phyloP scores from a whole-genome alignment of 2,888 invertebrate species.

The Odontomyia ornata region DNA sequence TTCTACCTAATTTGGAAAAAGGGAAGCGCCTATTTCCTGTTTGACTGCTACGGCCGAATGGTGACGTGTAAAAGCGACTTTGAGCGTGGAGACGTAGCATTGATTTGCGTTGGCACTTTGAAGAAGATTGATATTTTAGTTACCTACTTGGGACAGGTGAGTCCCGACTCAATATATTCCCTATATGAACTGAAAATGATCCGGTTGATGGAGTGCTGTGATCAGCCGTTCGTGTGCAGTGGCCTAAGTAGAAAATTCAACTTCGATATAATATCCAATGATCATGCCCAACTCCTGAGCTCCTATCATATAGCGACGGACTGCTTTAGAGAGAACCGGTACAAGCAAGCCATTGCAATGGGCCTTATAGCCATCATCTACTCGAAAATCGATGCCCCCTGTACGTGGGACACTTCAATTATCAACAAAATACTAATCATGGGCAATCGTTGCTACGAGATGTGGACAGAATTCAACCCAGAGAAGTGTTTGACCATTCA shows the following conservation, averaged over 20 bases:
- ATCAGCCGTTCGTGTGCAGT: constrained; percentile 54
- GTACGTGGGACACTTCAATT: constrained; percentile 58
- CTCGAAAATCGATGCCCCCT: constrained; percentile 61
- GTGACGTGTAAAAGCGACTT: constrained; percentile 52
- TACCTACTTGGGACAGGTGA: constrained; percentile 55
- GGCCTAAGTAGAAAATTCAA: constrained; percentile 51
- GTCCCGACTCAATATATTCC: constrained; percentile 52
- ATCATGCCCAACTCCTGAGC: constrained; percentile 58
- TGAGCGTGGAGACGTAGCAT: constrained; percentile 54
- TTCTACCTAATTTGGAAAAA: constrained; percentile 60
- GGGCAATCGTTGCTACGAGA: constrained; percentile 58
- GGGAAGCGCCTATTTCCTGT: constrained; percentile 56
- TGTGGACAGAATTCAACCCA: constrained; percentile 56
- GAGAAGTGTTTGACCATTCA: constrained; percentile 55
- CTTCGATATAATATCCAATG: constrained; percentile 56
- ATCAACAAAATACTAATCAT: constrained; percentile 59
- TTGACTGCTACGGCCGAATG: constrained; percentile 58
- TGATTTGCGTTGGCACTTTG: constrained; percentile 56
- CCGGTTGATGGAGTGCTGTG: constrained; percentile 55
- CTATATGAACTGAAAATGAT: constrained; percentile 57
- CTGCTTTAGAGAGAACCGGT: constrained; percentile 55
- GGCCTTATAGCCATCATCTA: constrained; percentile 57
- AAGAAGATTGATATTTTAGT: constrained; percentile 58
- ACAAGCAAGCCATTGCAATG: constrained; percentile 59
- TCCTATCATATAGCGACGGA: constrained; percentile 57